Conservation (phyloP, 2,113 vertebrate species). For the Indri indri region DNA sequence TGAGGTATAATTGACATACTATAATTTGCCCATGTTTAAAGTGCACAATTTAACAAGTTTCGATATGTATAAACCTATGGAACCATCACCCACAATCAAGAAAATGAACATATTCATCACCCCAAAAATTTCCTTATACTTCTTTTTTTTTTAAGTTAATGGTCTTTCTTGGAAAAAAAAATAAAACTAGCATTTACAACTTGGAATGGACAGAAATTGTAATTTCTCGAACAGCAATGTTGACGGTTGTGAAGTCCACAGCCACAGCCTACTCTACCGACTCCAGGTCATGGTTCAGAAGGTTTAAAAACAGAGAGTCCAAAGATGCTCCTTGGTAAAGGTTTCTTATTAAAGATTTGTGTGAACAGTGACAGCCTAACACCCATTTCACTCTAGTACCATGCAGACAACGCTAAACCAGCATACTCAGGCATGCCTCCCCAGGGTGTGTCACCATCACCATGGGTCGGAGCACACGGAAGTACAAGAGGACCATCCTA, state of each 20-base stretch:
- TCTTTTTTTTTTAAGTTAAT: conserved; percentile 90
- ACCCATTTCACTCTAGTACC: conserved; percentile 87
- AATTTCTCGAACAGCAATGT: conserved; percentile 90
- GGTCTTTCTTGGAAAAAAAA: conserved; percentile 98
- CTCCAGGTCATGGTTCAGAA: conserved; percentile 91
- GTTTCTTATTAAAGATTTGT: conserved; percentile 83
- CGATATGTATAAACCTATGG: neutral
- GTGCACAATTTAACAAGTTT: neutral
- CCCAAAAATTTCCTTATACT: neutral
- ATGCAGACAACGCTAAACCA: conserved; percentile 90
- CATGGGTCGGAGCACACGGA: conserved; percentile 84
- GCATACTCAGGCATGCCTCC: conserved; percentile 82
- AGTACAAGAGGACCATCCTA: conserved; percentile 86
- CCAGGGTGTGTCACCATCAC: conserved; percentile 68
- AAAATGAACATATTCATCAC: neutral
- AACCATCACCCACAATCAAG: neutral
- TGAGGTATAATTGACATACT: neutral
- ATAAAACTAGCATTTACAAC: conserved; percentile 99
- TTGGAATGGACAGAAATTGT: conserved; percentile 99
- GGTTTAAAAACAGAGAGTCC: conserved; percentile 91
- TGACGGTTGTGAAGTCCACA: conserved; percentile 89
- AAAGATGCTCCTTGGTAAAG: conserved; percentile 87
- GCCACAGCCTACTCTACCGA: conserved; percentile 89
- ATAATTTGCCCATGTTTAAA: neutral
- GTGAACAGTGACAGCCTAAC: conserved; percentile 87